Conservation (phyloP, 2,888 invertebrate genomes). For the Brenthis hecate region DNA sequence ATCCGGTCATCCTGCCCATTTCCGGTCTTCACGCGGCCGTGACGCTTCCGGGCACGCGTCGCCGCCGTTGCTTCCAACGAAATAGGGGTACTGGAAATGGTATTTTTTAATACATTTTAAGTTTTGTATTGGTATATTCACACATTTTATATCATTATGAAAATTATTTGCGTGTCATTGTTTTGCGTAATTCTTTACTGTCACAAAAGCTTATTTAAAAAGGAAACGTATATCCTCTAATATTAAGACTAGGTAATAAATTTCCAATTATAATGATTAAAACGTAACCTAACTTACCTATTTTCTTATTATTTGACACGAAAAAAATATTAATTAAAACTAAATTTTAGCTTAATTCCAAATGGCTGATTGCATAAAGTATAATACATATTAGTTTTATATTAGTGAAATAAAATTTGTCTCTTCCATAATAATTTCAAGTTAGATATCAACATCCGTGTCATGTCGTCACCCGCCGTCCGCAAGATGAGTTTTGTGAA, state of each 20-base stretch:
- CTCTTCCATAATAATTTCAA: constrained; percentile 52
- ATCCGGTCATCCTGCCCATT: constrained; percentile 83
- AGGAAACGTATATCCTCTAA: too few species aligned
- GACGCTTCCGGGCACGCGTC: constrained; percentile 82
- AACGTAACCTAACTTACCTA: too few species aligned
- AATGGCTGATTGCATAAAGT: too few species aligned
- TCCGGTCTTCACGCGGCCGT: constrained; percentile 83
- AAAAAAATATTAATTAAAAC: neutral
- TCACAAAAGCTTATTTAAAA: too few species aligned
- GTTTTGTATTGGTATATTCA: neutral
- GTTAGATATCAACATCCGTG: constrained; percentile 47
- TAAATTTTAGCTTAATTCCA: neutral
- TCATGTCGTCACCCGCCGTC: constrained; percentile 60
- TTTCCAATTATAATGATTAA: too few species aligned
- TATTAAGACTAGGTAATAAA: too few species aligned
- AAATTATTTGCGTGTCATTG: neutral
- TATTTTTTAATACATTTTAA: neutral
- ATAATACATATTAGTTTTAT: neutral
- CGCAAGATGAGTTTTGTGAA: constrained; percentile 79
- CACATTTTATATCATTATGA: neutral
- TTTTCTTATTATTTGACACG: too few species aligned
- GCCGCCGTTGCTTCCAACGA: constrained; percentile 63
- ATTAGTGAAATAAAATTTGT: neutral
- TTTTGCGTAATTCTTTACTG: too few species aligned
- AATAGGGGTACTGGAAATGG: constrained; percentile 58